A percentile compares a stretch with the other conserved stretches of the same genome.
These are phyloP conservation scores for Tiliacea aurago DNA, from an alignment of 2,888 invertebrate genomes.

Conservation along the genomic window DNA sequence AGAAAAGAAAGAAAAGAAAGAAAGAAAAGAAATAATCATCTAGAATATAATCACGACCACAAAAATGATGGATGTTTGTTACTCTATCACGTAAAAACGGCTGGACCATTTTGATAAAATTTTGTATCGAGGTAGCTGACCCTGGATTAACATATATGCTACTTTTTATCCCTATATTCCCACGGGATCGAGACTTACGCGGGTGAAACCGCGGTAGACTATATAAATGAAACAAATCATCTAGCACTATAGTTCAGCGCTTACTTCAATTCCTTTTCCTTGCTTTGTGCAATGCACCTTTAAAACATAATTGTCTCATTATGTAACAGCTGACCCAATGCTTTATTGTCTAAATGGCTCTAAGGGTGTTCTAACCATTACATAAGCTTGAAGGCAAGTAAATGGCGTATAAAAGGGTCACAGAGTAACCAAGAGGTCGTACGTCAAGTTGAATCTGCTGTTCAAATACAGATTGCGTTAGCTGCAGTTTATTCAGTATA, in stretches of 20 bases:
- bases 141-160: too few relatives aligned
- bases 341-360: not conserved
- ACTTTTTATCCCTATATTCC: too few relatives aligned
- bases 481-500: not conserved
- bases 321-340: not conserved
- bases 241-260: not conserved
- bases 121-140: too few relatives aligned
- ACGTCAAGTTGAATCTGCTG: slow-evolving; percentile 3
- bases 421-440: slow-evolving; percentile 6
- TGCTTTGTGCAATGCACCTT: not conserved
- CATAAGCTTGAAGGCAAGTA: not conserved
- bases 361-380: not conserved
- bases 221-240: too few relatives aligned
- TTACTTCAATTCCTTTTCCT: not conserved
- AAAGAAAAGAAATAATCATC: too few relatives aligned
- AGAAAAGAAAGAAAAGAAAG: too few relatives aligned
- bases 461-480: slow-evolving; percentile 16
- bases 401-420: slow-evolving; percentile 1
- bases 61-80: too few relatives aligned
- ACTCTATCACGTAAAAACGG: too few relatives aligned
- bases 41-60: too few relatives aligned
- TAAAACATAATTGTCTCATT: not conserved
- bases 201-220: too few relatives aligned
- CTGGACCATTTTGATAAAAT: too few relatives aligned
- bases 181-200: too few relatives aligned